Base-by-base conservation (phyloP, 2,113 vertebrate genomes). In the Heptranchias perlo region DNA sequence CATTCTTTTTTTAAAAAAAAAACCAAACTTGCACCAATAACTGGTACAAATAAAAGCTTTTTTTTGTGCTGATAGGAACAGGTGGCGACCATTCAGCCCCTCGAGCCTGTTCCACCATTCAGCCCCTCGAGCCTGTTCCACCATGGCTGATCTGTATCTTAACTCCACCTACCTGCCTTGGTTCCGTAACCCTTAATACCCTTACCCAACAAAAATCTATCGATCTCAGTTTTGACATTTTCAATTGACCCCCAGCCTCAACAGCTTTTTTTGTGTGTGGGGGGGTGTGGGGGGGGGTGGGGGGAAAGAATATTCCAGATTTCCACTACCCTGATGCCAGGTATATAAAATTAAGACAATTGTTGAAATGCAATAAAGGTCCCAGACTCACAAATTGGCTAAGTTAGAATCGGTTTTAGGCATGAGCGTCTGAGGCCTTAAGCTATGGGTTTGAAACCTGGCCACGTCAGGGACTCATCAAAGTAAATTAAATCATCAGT, bases 401-500 rank as follows among this genome's bases (percentile, higher is more conserved):
- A 14, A 91, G 87, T 58, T 91, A 28, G 35, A 93, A 62, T 61
- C 18, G 39, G 54, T 62, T 62, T 39, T 6, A 39, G 14, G 54
- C 58, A n/a, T 58, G 1, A n/a, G 58, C 39, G 58, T 93, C 54
- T 39, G 35, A 39, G 39, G 58, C 89, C 58, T 39, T 10, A 39
- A 62, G 89, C 89, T 93, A 93, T 39, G 21, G n/a, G 54, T 39
- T 93, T 93, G 89, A 93, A 93, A 93, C 89, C 89, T 93, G 52
- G 28, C 87, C 61, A 18, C 21, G 35, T 61, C 35, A 78, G n/a
- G 78, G 13, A 82, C 78, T 82, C 78, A 78, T 92, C 89, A 93
- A 62, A 93, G 58, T 21, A 93, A 62, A 93, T 93, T 93, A 93
- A 93, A 93, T 93, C 89, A 62, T 39, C 62, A n/a, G 14, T 23